Evolutionary conservation across 1,140 invertebrate species (phyloP).

Genomic region (Lucilia cuprina): DNA sequence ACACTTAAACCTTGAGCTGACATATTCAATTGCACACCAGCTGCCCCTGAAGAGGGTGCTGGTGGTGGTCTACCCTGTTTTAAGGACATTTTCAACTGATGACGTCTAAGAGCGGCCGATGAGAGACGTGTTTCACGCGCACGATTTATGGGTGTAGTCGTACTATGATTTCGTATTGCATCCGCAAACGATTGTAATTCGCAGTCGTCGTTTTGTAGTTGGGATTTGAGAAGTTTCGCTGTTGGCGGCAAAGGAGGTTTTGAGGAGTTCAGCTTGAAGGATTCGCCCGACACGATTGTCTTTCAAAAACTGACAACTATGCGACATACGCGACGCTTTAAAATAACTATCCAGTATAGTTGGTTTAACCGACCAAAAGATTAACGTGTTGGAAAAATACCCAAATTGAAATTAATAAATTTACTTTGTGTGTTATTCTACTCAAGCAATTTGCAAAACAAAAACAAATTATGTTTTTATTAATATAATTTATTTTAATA

Average conservation of each 20-base stretch:
- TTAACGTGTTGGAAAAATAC: not conserved
- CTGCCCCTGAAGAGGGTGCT: constrained; percentile 48
- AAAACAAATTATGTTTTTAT: constrained; percentile 1
- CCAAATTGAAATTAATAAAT: too few species aligned
- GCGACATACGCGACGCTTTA: constrained; percentile 36
- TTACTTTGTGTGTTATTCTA: not conserved
- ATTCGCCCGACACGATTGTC: constrained; percentile 18
- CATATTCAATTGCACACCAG: constrained; percentile 46
- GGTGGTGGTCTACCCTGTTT: constrained; percentile 55
- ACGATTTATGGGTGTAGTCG: not conserved
- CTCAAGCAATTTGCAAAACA: not conserved
- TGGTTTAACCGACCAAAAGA: not conserved
- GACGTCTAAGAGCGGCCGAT: constrained; percentile 49
- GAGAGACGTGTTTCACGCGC: constrained; percentile 48
- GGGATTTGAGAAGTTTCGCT: not conserved
- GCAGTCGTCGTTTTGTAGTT: constrained; percentile 13
- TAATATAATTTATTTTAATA: constrained; percentile 11
- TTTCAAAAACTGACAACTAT: constrained; percentile 16
- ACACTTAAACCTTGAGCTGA: not conserved
- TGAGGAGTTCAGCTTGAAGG: constrained; percentile 41
- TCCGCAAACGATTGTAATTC: constrained; percentile 40
- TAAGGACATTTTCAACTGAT: constrained; percentile 56
- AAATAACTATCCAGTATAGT: constrained; percentile 14
- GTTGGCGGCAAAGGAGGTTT: constrained; percentile 30
- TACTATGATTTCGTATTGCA: constrained; percentile 37